Evolutionary conservation across 1,140 invertebrate genomes (phyloP), one percentile per base, ranked within the genome.

Genomic region (Megalopta genalis): DNA sequence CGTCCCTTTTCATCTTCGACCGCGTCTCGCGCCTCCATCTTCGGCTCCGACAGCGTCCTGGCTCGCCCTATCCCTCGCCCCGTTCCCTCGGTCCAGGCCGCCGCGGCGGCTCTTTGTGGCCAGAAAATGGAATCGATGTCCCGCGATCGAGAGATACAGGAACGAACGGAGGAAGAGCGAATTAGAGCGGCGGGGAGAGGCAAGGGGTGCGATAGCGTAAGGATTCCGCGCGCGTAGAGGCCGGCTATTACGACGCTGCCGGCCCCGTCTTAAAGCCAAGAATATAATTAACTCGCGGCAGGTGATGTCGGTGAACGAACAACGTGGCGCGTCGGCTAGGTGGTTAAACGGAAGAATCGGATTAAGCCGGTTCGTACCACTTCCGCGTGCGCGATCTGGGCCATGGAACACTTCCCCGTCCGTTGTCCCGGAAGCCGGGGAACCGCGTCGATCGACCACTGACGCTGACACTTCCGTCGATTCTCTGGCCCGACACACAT

Each of bases 121-220:
- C 73, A 79, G 82, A 85, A 88, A 88, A 82, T 83, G 76, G 71
- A 87, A 82, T 80, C 82, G 87, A 88, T 89, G 80, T 72, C 21
- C 71, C 69, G 37, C 65, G 71, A 80, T 52, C 27, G 57, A 32
- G 69, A 69, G 79, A 67, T 80, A 60, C 25, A 54, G 37, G 42
- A 52, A 77, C 37, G 16, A 49, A 6, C 0, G 14, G 27, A n/a
- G 25, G 1, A 16, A 32, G n/a, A 14, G 2, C 32, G 21, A 65
- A 46, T 0, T 14, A 46, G 42, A 14, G 42, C 10, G 42, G 14
- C 42, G 14, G 42, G 42, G 42, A 2, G 42, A 10, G 42, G 14
- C 9, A 9, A 12, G 2, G 42, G 42, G 10, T 14, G 14, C 42
- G 42, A 12, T 12, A 10, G 9, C 7, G 16, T 49, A 69, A 62